Base-by-base conservation (phyloP, 2,797 vertebrate genomes). In the Mormyrops boulengeri region DNA sequence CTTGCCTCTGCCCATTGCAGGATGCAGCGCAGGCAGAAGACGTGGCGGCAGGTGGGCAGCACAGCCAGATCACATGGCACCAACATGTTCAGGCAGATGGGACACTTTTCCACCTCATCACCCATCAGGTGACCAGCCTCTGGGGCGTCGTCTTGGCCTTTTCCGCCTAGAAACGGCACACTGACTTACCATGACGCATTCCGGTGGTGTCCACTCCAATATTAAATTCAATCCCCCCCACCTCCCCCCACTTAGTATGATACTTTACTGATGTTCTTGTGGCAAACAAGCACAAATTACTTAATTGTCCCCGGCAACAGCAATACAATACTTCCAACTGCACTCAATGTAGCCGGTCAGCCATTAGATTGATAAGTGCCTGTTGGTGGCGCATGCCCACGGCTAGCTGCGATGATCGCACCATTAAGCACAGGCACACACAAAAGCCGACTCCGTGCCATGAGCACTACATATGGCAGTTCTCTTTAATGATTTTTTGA, bases 1-100 rank as follows among this genome's bases (percentile, higher is more conserved):
- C 92, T 97, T 94, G 99, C 98, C 97, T 99, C 97, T 90, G 98
- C 97, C 98, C 98, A 99, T 9, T 97, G 98, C 91, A 99, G 96
- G 92, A 99, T 97, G 92, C 98, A 99, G 92, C 95, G 92, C 91
- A 98, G 94, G 94, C 98, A 99, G 95, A 99, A 99, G 92, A 97
- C 93, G 84, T 99, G 98, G 93, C 93, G 96, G 95, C 98, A 99
- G 94, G 94, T 96, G 94, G 99, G 97, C 4, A 98, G 98, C 94
- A 97, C 96, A 90, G 97, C 98, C 55, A 97, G 93, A 92, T 98
- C 97, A 44, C 96, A 94, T 34, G 95, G 94, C 12, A 95, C 94
- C 90, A 97, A 95, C 90, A 95, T 93, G 88, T 96, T 97, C 92
- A 99, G 95, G 93, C 98, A 99, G 94, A 99, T 99, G 3, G 98